These are phyloP conservation scores for Scaptomyza pallida DNA, from an alignment of 1,140 invertebrate species.

Conservation along the genomic window DNA sequence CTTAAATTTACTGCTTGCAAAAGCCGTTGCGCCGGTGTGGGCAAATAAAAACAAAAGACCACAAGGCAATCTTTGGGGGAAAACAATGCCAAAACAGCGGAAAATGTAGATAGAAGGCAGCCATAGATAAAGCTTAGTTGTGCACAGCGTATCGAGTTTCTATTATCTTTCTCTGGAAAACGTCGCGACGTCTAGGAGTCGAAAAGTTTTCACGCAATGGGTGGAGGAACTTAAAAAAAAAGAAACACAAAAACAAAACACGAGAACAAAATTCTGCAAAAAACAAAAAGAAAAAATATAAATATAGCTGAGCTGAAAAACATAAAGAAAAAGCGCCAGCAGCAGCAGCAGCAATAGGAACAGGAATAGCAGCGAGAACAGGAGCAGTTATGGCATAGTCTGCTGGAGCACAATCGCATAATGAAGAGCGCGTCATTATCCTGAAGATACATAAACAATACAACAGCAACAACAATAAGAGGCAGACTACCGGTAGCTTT, in stretches of 20 bases:
- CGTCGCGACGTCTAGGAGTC: constrained; percentile 81
- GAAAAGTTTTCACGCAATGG: constrained; percentile 75
- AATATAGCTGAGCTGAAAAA: constrained; percentile 55
- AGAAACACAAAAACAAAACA: constrained; percentile 31
- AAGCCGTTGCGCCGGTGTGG: constrained; percentile 59
- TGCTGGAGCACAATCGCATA: constrained; percentile 63
- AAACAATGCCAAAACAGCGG: constrained; percentile 76
- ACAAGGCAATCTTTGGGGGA: constrained; percentile 27
- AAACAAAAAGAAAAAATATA: constrained; percentile 54
- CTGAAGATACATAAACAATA: constrained; percentile 78
- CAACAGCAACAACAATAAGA: constrained; percentile 29
- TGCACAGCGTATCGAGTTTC: constrained; percentile 77
- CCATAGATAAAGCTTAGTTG: constrained; percentile 78
- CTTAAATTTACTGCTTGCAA: constrained; percentile 78
- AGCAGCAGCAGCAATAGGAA: constrained; percentile 6
- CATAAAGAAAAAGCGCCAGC: constrained; percentile 59
- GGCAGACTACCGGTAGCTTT: constrained; percentile 24
- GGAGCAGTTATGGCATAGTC: constrained; percentile 31
- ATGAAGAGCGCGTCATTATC: constrained; percentile 81
- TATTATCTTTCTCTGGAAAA: constrained; percentile 68
- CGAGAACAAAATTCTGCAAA: no score
- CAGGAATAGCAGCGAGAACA: constrained; percentile 16
- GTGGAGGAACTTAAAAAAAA: constrained; percentile 64
- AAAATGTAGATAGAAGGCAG: constrained; percentile 48
- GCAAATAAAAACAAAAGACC: constrained; percentile 75